phyloP scores from a whole-genome alignment of 2,888 invertebrate species.

The Eupithecia insigniata region DNA sequence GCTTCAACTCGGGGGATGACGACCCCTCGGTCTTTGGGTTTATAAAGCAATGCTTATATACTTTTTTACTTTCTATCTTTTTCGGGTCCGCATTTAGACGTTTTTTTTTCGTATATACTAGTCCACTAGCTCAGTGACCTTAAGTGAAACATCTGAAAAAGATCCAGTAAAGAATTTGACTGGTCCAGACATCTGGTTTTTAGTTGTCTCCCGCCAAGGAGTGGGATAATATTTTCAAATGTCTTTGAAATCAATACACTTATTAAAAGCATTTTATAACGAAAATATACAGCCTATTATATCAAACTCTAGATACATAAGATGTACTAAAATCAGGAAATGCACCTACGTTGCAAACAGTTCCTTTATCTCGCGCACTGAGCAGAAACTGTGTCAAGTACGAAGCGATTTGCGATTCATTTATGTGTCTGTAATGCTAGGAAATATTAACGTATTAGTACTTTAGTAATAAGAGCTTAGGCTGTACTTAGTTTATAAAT shows the following conservation, averaged over 20 bases:
- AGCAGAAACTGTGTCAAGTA: conserved; percentile 62
- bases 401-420: conserved; percentile 59
- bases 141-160: background rate
- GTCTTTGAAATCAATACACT: background rate
- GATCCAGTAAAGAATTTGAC: background rate
- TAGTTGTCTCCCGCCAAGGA: background rate
- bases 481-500: background rate
- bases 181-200: background rate
- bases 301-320: background rate
- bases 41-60: too few species aligned
- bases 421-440: conserved; percentile 52
- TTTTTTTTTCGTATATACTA: too few species aligned
- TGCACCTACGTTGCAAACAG: conserved; percentile 15
- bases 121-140: background rate
- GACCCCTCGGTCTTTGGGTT: too few species aligned
- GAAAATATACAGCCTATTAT: background rate
- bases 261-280: background rate
- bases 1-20: too few species aligned
- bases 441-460: conserved; percentile 21
- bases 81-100: too few species aligned
- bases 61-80: too few species aligned
- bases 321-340: conserved; percentile 28
- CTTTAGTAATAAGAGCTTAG: conserved; percentile 7
- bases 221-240: background rate
- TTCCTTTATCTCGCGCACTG: conserved; percentile 45